These are phyloP conservation scores for Tetragonula clypearis DNA, from an alignment of 1,140 invertebrate species.

Conservation along the genomic window DNA sequence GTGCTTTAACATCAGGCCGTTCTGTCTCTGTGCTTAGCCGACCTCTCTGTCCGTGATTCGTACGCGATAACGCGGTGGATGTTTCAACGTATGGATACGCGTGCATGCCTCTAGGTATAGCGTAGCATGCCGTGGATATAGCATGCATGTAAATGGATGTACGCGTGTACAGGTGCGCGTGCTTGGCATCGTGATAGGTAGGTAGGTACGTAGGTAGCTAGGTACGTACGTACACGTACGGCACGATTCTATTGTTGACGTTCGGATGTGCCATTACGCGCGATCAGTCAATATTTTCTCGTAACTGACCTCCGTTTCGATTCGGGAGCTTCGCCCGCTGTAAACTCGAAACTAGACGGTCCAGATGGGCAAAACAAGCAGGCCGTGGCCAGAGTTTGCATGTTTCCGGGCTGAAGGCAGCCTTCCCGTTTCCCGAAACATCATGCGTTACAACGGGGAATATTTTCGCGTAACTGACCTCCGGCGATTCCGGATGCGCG, in stretches of 20 bases:
- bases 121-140: neutral
- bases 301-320: slow-evolving; percentile 63
- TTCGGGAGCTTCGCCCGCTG: slow-evolving; percentile 18
- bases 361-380: slow-evolving; percentile 12
- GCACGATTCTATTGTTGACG: slow-evolving; percentile 56
- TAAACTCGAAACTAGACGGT: slow-evolving; percentile 1
- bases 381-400: neutral
- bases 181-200: slow-evolving; percentile 4
- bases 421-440: slow-evolving; percentile 34
- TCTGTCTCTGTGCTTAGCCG: slow-evolving; percentile 35
- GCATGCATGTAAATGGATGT: neutral
- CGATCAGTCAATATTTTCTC: slow-evolving; percentile 70
- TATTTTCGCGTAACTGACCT: slow-evolving; percentile 63
- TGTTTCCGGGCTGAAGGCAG: slow-evolving; percentile 17
- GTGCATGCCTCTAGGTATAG: neutral
- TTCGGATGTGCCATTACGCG: slow-evolving; percentile 57
- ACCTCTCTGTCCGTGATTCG: slow-evolving; percentile 34
- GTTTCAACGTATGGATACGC: neutral
- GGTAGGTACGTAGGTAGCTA: too few species aligned
- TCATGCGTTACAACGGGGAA: slow-evolving; percentile 31
- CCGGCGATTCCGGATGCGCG: slow-evolving; percentile 55
- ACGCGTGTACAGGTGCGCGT: neutral
- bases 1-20: slow-evolving; percentile 60
- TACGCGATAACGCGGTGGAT: neutral
- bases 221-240: neutral